Percentiles rank a stretch among this genome's conserved stretches.
Evolutionary conservation across 1,140 invertebrate species (phyloP).

Genomic region (Aphelenchoides besseyi): DNA sequence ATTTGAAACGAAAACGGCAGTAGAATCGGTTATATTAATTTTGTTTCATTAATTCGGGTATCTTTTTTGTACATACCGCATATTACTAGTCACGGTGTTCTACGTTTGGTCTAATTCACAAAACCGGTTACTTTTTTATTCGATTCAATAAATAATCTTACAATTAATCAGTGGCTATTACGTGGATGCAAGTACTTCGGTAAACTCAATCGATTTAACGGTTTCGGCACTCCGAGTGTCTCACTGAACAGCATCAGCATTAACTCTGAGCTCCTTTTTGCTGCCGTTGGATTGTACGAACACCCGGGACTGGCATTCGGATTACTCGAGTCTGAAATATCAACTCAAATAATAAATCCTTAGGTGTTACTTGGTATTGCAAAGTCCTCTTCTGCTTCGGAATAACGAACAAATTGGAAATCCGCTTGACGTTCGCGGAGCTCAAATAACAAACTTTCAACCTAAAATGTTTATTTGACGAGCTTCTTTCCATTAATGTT

Average conservation of each 20-base stretch:
- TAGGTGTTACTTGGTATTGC: slow-evolving; percentile 30
- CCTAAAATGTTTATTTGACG: not conserved
- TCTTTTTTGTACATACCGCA: not conserved
- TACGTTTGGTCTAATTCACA: not conserved
- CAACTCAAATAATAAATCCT: not conserved
- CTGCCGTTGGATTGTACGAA: not conserved
- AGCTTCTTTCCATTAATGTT: slow-evolving; percentile 14
- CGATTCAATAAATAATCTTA: not conserved
- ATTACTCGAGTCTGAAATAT: not conserved
- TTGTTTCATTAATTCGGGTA: not conserved
- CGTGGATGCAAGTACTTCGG: not conserved
- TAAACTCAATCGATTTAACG: not conserved
- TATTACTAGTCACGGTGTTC: not conserved
- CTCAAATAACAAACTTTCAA: slow-evolving; percentile 38
- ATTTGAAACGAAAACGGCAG: slow-evolving; percentile 9
- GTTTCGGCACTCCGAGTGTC: not conserved
- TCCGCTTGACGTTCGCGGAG: slow-evolving; percentile 48
- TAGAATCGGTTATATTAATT: not conserved
- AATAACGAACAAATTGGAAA: slow-evolving; percentile 48
- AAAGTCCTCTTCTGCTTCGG: slow-evolving; percentile 49
- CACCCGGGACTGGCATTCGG: not conserved
- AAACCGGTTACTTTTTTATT: slow-evolving; percentile 6
- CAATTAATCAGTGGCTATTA: not conserved
- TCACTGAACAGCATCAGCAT: not conserved
- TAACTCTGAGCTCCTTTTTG: not conserved